Evolutionary conservation across 2,888 invertebrate genomes (phyloP).

Genomic region (Steinernema hermaphroditum): DNA sequence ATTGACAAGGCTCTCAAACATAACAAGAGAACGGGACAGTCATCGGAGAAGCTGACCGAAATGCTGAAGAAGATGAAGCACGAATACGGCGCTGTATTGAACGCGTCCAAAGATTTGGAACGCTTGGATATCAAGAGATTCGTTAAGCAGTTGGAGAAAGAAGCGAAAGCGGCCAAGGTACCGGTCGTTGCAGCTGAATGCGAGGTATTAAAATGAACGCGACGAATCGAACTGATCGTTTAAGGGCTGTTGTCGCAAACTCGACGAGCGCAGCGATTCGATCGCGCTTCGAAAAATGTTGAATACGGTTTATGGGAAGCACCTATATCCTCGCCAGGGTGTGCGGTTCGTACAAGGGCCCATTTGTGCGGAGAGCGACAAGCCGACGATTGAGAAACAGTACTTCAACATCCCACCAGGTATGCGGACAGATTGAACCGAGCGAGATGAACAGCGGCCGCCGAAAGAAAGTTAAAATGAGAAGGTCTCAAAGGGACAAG

Average conservation of each 20-base stretch:
- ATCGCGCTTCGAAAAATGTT: constrained; percentile 45
- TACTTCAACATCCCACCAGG: constrained; percentile 46
- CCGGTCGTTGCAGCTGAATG: constrained; percentile 43
- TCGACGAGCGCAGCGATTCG: constrained; percentile 48
- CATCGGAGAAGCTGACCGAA: not conserved
- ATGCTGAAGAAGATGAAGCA: not conserved
- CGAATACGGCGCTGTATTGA: not conserved
- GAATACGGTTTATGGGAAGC: constrained; percentile 46
- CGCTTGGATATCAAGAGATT: not conserved
- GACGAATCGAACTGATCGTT: constrained; percentile 21
- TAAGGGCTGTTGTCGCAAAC: constrained; percentile 47
- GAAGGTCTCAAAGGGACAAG: no score
- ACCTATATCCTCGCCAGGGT: constrained; percentile 47
- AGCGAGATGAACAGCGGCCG: no score
- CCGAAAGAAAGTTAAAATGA: no score
- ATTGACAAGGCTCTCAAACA: constrained; percentile 33
- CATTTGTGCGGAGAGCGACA: constrained; percentile 47
- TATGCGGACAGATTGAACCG: not conserved
- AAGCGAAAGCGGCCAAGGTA: constrained; percentile 30
- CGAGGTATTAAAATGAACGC: constrained; percentile 34
- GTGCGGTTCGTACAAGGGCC: constrained; percentile 53
- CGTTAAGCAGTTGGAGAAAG: not conserved
- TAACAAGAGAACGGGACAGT: not conserved
- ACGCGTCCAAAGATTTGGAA: not conserved
- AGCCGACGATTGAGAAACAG: constrained; percentile 47